phyloP scores from a whole-genome alignment of 1,140 invertebrate species.

The Araneus ventricosus region DNA sequence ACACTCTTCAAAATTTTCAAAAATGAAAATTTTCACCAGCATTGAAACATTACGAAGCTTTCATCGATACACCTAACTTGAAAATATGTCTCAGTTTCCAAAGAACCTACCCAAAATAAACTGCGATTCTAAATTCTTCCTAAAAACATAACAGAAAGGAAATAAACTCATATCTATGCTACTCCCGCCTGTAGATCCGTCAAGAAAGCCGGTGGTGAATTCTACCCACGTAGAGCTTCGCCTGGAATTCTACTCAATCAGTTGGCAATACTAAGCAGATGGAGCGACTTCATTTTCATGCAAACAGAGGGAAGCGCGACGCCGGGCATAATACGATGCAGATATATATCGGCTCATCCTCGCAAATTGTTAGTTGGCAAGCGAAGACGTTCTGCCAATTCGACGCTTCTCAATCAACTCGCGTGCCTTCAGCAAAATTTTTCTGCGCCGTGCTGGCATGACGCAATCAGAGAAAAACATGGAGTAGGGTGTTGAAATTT shows the following conservation, averaged over 20 bases:
- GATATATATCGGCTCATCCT: constrained; percentile 39
- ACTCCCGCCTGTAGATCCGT: background rate
- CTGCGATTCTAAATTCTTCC: background rate
- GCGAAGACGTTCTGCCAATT: constrained; percentile 10
- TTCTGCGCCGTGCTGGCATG: background rate
- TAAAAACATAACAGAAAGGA: background rate
- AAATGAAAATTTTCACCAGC: too few species aligned
- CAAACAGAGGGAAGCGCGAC: constrained; percentile 8
- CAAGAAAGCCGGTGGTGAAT: background rate
- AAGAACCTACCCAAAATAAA: background rate
- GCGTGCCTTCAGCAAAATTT: background rate
- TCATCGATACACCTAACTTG: too few species aligned
- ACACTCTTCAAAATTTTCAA: too few species aligned
- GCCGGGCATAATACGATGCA: constrained; percentile 4
- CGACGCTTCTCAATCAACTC: constrained; percentile 8
- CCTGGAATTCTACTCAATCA: constrained; percentile 20
- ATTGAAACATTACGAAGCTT: too few species aligned
- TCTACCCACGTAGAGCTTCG: constrained; percentile 12
- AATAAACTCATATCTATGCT: constrained; percentile 26
- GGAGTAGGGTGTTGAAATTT: constrained; percentile 21
- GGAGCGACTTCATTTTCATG: constrained; percentile 39
- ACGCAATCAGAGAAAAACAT: constrained; percentile 30
- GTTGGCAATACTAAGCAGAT: background rate
- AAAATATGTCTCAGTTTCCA: background rate
- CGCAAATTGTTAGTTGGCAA: constrained; percentile 20